Evolutionary conservation across 2,888 invertebrate genomes (phyloP).

Genomic region (Lasioglossum leucozonium): DNA sequence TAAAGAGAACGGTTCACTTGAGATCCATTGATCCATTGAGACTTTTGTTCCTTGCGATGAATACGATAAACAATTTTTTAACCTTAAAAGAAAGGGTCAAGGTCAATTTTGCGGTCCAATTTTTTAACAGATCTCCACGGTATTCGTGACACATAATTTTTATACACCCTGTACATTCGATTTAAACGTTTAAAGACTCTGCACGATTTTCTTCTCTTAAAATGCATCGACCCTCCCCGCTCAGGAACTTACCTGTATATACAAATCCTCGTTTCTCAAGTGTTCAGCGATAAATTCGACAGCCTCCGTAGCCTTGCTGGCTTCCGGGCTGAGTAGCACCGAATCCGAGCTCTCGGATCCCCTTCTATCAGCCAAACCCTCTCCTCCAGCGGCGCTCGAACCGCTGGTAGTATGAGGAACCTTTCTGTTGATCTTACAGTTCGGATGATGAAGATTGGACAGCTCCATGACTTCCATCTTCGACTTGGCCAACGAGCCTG

Average conservation of each 20-base stretch:
- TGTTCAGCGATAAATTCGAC: constrained; percentile 99
- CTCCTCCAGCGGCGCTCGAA: constrained; percentile 87
- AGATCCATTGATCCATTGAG: no score
- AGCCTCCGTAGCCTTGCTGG: constrained; percentile 97
- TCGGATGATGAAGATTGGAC: constrained; percentile 97
- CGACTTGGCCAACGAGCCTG: constrained; percentile 77
- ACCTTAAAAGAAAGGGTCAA: no score
- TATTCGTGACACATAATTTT: no score
- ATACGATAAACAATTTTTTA: no score
- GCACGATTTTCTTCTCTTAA: no score
- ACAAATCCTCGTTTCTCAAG: constrained; percentile 98
- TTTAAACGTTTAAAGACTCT: background rate
- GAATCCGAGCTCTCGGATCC: constrained; percentile 97
- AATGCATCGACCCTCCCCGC: background rate
- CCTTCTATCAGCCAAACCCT: constrained; percentile 88
- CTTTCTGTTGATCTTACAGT: constrained; percentile 97
- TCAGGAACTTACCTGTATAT: constrained; percentile 92
- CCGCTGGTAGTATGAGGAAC: constrained; percentile 86
- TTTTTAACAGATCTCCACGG: no score
- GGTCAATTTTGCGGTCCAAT: no score
- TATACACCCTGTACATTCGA: no score
- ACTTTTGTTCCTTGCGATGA: no score
- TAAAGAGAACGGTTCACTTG: no score
- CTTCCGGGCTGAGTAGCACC: constrained; percentile 95
- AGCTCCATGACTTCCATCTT: constrained; percentile 97